Conservation (phyloP, 2,797 vertebrate genomes). For the Siniperca obscura region DNA sequence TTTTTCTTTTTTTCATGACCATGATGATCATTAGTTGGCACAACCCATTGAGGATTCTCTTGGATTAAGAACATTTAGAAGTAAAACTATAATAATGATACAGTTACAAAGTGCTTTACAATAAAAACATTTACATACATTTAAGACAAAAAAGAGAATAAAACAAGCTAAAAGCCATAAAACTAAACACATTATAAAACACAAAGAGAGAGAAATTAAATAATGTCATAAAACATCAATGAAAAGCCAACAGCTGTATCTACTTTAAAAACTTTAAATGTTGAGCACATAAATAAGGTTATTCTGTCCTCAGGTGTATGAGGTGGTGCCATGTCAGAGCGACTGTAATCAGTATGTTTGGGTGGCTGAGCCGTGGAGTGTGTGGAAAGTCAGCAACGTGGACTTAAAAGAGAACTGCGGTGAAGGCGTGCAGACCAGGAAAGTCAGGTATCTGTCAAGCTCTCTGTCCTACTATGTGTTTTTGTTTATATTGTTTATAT, state of each 20-base stretch:
- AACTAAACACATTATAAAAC: no score
- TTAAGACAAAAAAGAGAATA: no score
- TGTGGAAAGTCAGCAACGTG: constrained; percentile 97
- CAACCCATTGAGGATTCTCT: not conserved
- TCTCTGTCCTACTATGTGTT: not conserved
- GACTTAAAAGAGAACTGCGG: constrained; percentile 96
- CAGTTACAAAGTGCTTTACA: no score
- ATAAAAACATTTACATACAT: no score
- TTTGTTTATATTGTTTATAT: no score
- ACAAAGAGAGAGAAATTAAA: no score
- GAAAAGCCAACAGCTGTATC: not conserved
- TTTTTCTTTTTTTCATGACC: not conserved
- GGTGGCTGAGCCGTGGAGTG: constrained; percentile 95
- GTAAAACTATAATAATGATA: not conserved
- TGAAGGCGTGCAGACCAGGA: constrained; percentile 95
- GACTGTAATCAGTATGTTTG: constrained; percentile 96
- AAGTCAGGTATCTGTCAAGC: constrained; percentile 91
- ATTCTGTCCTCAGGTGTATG: constrained; percentile 89
- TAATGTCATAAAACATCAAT: no score
- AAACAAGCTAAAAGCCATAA: no score
- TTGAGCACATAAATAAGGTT: not conserved
- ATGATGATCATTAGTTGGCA: not conserved
- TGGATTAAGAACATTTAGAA: not conserved
- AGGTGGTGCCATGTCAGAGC: constrained; percentile 96
- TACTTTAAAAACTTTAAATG: not conserved